Conservation (phyloP, 2,113 vertebrate species). For the Leucosticte australis region DNA sequence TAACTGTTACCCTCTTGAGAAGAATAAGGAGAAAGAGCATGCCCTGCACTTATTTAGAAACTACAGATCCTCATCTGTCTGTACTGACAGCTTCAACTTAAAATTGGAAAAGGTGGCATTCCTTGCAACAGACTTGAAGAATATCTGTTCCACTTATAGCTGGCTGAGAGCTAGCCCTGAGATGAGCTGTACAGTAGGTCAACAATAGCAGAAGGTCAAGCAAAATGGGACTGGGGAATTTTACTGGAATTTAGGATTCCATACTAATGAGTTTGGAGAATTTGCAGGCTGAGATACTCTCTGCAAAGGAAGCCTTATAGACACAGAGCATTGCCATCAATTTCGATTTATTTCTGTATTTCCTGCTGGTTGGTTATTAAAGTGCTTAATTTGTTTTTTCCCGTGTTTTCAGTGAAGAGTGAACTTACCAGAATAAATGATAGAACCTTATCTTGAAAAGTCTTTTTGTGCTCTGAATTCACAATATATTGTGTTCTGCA, state of each 20-base stretch:
- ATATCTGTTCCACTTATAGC: neutral
- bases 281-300: neutral
- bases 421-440: neutral
- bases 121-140: neutral
- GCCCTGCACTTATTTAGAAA: constrained; percentile 45
- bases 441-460: neutral
- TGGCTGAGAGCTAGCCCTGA: neutral
- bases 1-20: constrained; percentile 19
- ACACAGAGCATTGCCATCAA: neutral
- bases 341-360: constrained; percentile 40
- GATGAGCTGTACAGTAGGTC: neutral
- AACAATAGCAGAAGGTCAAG: constrained; percentile 8
- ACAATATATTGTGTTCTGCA: neutral
- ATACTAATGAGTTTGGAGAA: constrained; percentile 19
- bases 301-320: neutral
- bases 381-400: neutral
- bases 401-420: neutral
- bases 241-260: constrained; percentile 31
- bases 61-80: neutral
- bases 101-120: neutral
- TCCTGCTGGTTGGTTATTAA: neutral
- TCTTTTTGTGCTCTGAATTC: neutral
- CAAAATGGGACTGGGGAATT: neutral
- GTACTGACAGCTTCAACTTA: neutral
- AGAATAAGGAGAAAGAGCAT: constrained; percentile 50